These are phyloP conservation scores for Parnassius mnemosyne DNA, from an alignment of 2,888 invertebrate genomes.

Conservation along the genomic window DNA sequence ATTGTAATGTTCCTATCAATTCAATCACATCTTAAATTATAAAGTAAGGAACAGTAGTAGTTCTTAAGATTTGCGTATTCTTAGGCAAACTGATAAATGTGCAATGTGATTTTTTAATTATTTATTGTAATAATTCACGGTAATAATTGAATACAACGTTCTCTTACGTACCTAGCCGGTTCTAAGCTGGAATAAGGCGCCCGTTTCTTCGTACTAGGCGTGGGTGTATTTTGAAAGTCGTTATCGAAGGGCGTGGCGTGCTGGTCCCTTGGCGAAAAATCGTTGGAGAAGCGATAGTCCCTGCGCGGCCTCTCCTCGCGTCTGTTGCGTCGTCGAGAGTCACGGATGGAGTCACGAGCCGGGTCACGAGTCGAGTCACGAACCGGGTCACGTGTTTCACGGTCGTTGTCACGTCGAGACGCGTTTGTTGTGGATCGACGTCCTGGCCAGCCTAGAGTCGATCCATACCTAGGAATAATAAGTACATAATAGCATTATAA, in stretches of 20 bases:
- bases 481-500: no score
- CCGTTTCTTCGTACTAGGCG: constrained; percentile 57
- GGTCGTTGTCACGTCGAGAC: constrained; percentile 46
- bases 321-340: constrained; percentile 38
- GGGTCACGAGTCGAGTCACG: constrained; percentile 57
- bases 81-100: no score
- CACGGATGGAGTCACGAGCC: constrained; percentile 46
- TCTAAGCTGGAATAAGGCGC: constrained; percentile 64
- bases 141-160: no score
- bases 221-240: constrained; percentile 76
- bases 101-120: no score
- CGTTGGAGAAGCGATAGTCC: constrained; percentile 80
- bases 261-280: constrained; percentile 79
- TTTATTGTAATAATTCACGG: no score
- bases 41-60: no score
- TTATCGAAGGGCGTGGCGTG: constrained; percentile 82
- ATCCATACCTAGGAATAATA: constrained; percentile 51
- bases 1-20: no score
- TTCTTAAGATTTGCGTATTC: no score
- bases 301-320: constrained; percentile 38
- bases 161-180: constrained; percentile 55
- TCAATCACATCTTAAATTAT: no score
- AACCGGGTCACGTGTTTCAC: constrained; percentile 35
- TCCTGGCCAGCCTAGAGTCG: constrained; percentile 62
- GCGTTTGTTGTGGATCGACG: constrained; percentile 44